Base-by-base conservation (phyloP, 1,140 invertebrate genomes). In the Neomicropteryx cornuta region DNA sequence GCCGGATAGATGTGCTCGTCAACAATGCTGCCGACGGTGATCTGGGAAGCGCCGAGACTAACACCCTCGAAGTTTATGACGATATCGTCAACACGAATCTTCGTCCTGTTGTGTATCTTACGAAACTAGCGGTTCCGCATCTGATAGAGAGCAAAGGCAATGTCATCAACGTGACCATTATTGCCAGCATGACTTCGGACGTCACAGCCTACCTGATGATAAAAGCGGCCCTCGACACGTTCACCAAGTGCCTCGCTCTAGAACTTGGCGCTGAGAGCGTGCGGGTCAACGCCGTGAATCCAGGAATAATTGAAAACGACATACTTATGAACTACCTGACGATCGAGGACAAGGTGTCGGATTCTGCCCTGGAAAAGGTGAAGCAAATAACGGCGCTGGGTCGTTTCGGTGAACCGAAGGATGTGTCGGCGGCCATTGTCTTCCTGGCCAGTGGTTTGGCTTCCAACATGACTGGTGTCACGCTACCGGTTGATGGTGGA, bases 11-110 rank as follows among this genome's bases (percentile, higher is more conserved):
- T 64, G 70, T 84, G 33, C 56, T 86, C 18, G 66, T 91, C 1
- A 91, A 91, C 55, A 84, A 80, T 71, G 88, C 87, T 28, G 87
- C 87, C 4, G 75, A 84, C 40, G 47, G 90, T 11, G 81, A 79
- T 52, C 58, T 49, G 40, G 88, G 87, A 29, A 67, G 60, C 14
- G 86, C 89, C 49, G 85, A 90, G 61, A 81, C 70, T 39, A 85
- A 83, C 2, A 73, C 66, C 29, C 53, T 90, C 44, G 76, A 79
- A 33, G 80, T 85, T 45, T 90, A 77, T 56, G 87, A 92, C 45
- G 63, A 74, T 41, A 46, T 85, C 1, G 76, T 83, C 42, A 73
- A 77, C 44, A 51, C 71, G 27, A 85, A 85, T 57, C 76, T 83
- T n/a, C 63, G 75, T 35, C 62, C 76, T 18, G 52, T 81, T 5